Percentiles rank a stretch among this genome's conserved stretches.
phyloP scores from a whole-genome alignment of 2,888 invertebrate genomes.

The Maniola hyperantus region DNA sequence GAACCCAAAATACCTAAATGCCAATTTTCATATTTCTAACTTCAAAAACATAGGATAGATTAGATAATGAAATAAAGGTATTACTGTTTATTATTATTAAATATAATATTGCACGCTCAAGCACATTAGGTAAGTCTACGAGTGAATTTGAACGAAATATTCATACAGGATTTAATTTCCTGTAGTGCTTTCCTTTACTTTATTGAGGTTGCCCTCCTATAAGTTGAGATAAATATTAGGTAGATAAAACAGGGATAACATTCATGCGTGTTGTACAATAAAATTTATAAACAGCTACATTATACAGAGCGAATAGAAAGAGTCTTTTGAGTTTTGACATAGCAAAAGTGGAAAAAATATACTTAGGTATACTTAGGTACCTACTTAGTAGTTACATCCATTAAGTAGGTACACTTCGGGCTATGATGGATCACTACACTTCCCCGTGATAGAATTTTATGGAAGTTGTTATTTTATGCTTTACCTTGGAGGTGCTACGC shows the following conservation, averaged over 20 bases:
- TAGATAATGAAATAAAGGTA: too few species aligned
- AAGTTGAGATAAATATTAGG: background rate
- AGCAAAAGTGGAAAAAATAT: background rate
- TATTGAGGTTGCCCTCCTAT: background rate
- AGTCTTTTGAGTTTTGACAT: background rate
- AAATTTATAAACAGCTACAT: too few species aligned
- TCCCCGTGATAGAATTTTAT: background rate
- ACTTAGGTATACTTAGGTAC: too few species aligned
- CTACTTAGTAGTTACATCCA: background rate
- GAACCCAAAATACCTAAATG: too few species aligned
- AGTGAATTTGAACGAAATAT: constrained; percentile 4
- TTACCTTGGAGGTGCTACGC: background rate
- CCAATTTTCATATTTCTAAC: too few species aligned
- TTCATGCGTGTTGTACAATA: too few species aligned
- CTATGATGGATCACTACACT: constrained; percentile 2
- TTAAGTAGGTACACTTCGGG: background rate
- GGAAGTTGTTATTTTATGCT: background rate
- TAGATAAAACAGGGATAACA: too few species aligned
- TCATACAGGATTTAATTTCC: constrained; percentile 10
- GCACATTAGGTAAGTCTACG: background rate
- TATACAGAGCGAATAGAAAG: background rate
- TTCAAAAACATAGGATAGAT: too few species aligned
- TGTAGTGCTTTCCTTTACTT: constrained; percentile 7
- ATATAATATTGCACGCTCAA: background rate
- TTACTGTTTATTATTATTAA: too few species aligned